Conservation (phyloP, 2,113 vertebrate genomes). For the Polyodon spathula region DNA sequence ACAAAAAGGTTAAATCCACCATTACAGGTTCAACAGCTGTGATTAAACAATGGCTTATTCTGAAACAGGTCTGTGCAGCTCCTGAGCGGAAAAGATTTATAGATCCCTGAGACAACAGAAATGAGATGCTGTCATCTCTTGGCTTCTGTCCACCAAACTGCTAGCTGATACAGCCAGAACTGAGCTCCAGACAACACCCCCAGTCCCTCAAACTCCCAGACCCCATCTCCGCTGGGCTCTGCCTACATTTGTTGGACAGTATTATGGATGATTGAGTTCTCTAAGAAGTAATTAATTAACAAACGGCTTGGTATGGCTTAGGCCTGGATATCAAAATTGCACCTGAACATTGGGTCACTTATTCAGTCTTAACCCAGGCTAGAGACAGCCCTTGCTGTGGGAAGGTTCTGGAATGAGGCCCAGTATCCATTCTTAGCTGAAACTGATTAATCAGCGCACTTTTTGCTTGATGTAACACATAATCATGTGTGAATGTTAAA, state of each 20-base stretch:
- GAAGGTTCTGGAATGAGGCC: neutral
- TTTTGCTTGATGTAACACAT: conserved; percentile 4
- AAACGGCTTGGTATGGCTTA: conserved; percentile 1
- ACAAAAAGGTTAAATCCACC: conserved; percentile 6
- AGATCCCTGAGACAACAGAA: conserved; percentile 21
- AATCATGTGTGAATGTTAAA: no score
- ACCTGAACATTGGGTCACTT: neutral
- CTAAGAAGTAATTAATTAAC: conserved; percentile 7
- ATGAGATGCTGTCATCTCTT: conserved; percentile 35
- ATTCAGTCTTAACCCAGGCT: neutral
- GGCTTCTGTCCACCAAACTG: conserved; percentile 20
- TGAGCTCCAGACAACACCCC: neutral
- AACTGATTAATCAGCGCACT: conserved; percentile 3
- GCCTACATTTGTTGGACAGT: neutral
- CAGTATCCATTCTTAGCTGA: conserved; percentile 2
- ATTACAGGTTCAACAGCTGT: conserved; percentile 24
- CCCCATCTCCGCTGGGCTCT: neutral
- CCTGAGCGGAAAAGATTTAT: conserved; percentile 26
- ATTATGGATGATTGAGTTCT: conserved; percentile 7
- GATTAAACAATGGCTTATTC: conserved; percentile 31
- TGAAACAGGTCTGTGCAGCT: conserved; percentile 27
- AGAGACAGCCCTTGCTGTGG: neutral
- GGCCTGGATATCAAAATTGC: neutral
- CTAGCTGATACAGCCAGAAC: conserved; percentile 19
- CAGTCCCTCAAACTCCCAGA: neutral